Conservation (phyloP, 92 coral and sea anemone species). For the Pocillopora meandrina region DNA sequence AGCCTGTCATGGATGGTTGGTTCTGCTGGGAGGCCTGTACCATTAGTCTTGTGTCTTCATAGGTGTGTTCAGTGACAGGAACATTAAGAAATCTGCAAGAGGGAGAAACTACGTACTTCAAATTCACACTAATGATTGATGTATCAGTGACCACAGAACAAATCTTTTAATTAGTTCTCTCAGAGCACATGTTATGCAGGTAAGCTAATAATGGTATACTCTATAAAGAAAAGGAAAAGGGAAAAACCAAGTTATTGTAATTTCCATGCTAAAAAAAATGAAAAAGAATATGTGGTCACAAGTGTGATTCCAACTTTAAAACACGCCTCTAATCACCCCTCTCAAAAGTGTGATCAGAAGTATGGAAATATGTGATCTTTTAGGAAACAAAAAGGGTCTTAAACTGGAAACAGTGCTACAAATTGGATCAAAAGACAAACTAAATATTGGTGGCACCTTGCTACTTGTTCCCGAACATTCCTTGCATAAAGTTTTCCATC, state of each 20-base stretch:
- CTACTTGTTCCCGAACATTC: conserved; percentile 73
- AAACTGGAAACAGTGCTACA: not conserved
- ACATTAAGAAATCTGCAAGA: conserved; percentile 53
- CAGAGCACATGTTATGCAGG: too few species aligned
- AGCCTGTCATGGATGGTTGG: conserved; percentile 73
- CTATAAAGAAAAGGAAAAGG: too few species aligned
- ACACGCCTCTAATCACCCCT: too few species aligned
- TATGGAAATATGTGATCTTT: not conserved
- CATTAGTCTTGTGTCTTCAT: conserved; percentile 82
- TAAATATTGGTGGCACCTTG: conserved; percentile 47
- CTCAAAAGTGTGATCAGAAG: not conserved
- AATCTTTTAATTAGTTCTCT: too few species aligned
- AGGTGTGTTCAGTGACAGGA: conserved; percentile 84
- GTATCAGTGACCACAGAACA: too few species aligned
- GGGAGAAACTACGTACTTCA: not conserved
- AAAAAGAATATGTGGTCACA: too few species aligned
- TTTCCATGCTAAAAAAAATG: too few species aligned
- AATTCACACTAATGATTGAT: not conserved
- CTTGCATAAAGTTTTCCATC: conserved; percentile 86
- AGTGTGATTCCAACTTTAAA: too few species aligned
- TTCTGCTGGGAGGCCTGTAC: conserved; percentile 72
- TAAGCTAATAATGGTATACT: too few species aligned
- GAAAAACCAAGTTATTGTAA: too few species aligned
- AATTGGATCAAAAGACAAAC: not conserved
- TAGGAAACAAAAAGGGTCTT: not conserved